phyloP scores from a whole-genome alignment of 2,113 vertebrate genomes.

The Mesocricetus auratus region DNA sequence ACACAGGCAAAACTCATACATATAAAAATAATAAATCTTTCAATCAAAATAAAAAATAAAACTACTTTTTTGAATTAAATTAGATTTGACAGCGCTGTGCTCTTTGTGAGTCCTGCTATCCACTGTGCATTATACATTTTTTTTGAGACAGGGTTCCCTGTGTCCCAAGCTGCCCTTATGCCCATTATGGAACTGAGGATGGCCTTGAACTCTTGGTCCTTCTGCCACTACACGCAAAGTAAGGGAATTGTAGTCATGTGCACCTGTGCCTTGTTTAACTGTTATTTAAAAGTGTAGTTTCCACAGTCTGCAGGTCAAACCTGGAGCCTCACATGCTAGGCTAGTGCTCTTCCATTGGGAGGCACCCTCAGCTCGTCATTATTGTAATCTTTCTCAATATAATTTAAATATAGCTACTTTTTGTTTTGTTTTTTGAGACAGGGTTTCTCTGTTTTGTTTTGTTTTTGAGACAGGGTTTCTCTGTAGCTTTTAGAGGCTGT shows the following conservation, averaged over 20 bases:
- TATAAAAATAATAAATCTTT: background rate
- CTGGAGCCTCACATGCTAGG: background rate
- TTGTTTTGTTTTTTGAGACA: too few relatives aligned
- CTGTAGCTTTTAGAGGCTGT: too few relatives aligned
- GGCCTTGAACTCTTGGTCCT: background rate
- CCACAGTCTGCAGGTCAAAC: background rate
- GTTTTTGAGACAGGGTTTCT: too few relatives aligned
- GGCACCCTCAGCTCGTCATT: background rate
- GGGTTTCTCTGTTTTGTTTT: too few relatives aligned
- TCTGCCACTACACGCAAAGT: background rate
- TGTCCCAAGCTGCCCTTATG: background rate
- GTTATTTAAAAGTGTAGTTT: background rate
- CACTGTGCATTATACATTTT: background rate
- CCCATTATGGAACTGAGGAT: background rate
- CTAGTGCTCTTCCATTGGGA: background rate
- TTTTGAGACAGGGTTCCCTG: background rate
- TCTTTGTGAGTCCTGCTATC: background rate
- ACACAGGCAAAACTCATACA: background rate
- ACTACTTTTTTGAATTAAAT: background rate
- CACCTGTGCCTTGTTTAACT: background rate
- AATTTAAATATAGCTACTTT: background rate
- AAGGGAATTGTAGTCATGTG: background rate
- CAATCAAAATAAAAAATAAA: background rate
- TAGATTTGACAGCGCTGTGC: background rate
- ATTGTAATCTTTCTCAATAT: slow-evolving; percentile 48